Evolutionary conservation across 2,888 invertebrate species (phyloP).

Genomic region (Drosophila buzzatii): DNA sequence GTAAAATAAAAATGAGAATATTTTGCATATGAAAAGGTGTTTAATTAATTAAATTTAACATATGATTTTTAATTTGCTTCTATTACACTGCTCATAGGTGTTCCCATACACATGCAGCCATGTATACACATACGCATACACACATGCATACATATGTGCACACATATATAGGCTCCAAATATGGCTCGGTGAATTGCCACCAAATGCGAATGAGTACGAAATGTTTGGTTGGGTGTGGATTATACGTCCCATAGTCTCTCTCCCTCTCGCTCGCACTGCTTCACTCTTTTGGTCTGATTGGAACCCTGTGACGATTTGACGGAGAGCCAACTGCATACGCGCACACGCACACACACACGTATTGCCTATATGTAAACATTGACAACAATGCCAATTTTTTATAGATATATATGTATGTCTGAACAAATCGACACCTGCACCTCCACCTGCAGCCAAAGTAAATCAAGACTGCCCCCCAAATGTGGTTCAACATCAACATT

Average conservation of each 20-base stretch:
- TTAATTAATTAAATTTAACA: no score
- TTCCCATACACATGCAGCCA: not conserved
- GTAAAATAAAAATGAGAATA: no score
- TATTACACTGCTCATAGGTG: constrained; percentile 7
- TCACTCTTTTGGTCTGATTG: constrained; percentile 8
- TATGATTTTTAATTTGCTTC: not conserved
- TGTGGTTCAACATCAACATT: constrained; percentile 37
- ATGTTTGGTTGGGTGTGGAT: constrained; percentile 39
- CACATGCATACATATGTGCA: not conserved
- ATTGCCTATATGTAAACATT: not conserved
- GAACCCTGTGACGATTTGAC: constrained; percentile 23
- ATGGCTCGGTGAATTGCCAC: constrained; percentile 38
- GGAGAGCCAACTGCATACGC: constrained; percentile 23
- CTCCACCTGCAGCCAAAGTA: not conserved
- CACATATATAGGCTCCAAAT: constrained; percentile 29
- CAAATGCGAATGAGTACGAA: constrained; percentile 40
- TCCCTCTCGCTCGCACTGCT: not conserved
- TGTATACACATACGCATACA: not conserved
- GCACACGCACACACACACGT: not conserved
- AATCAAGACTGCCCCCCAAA: constrained; percentile 7
- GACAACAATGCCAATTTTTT: constrained; percentile 14
- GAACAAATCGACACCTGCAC: constrained; percentile 46
- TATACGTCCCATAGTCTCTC: constrained; percentile 9
- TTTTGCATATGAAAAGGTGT: no score
- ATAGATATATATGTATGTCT: not conserved